Percentiles rank a stretch among this genome's conserved stretches.
phyloP scores from a whole-genome alignment of 2,797 vertebrate genomes.

The Tangara arthus region DNA sequence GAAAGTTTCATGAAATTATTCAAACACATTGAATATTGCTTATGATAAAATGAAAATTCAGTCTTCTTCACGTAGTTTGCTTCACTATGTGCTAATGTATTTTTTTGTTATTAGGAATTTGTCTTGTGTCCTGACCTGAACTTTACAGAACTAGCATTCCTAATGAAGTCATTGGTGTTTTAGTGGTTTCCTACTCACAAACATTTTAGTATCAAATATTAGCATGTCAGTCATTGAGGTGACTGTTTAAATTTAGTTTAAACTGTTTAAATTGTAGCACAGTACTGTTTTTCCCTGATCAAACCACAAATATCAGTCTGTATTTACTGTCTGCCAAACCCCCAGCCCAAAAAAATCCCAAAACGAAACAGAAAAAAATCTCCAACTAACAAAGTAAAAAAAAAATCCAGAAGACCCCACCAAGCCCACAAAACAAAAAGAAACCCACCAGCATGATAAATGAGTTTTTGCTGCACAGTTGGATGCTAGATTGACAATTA shows the following conservation, averaged over 20 bases:
- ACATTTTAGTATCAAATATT: background rate
- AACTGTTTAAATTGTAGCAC: background rate
- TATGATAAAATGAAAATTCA: background rate
- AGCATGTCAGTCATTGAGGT: background rate
- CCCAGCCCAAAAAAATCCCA: rapidly evolving
- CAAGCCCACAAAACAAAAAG: background rate
- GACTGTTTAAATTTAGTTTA: background rate
- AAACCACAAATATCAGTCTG: background rate
- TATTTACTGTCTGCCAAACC: background rate
- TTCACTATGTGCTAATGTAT: background rate
- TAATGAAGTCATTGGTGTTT: background rate
- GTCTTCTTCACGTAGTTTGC: background rate
- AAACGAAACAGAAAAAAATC: background rate
- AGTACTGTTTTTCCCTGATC: background rate
- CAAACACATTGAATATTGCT: background rate
- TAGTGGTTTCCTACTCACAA: background rate
- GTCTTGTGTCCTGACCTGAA: background rate
- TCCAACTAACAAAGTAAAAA: background rate
- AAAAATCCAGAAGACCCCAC: too few species aligned
- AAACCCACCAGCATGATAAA: background rate
- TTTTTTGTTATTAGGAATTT: background rate
- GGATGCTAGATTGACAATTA: background rate
- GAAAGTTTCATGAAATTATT: background rate
- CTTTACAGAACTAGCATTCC: background rate
- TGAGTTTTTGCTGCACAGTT: background rate